phyloP scores from a whole-genome alignment of 1,140 invertebrate genomes.

The Magallana ariakensis region DNA sequence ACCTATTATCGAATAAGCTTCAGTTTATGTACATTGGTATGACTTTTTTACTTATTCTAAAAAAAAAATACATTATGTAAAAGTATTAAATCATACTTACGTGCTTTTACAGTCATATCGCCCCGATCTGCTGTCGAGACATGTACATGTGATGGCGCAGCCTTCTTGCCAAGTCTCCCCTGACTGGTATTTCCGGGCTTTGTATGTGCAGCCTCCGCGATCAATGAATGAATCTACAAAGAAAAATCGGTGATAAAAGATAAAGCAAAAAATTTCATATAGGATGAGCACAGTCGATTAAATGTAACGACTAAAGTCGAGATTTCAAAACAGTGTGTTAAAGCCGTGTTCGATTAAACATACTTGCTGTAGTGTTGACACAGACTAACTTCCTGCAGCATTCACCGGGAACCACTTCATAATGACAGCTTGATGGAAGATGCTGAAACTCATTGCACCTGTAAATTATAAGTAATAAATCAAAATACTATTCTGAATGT shows the following conservation, averaged over 20 bases:
- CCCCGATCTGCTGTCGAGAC: neutral
- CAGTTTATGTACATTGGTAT: too few relatives aligned
- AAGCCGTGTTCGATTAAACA: neutral
- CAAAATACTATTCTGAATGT: too few relatives aligned
- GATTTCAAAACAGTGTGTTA: too few relatives aligned
- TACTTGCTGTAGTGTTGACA: neutral
- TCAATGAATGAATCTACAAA: neutral
- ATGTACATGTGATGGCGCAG: constrained; percentile 33
- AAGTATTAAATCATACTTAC: neutral
- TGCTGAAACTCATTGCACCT: neutral
- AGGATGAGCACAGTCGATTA: too few relatives aligned
- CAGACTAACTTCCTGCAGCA: constrained; percentile 30
- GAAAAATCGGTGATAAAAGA: too few relatives aligned
- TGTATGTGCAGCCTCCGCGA: constrained; percentile 2
- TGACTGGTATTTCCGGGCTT: neutral
- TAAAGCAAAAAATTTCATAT: too few relatives aligned
- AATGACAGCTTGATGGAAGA: constrained; percentile 22
- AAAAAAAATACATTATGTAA: too few relatives aligned
- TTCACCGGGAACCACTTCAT: neutral
- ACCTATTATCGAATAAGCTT: too few relatives aligned
- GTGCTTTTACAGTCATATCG: neutral
- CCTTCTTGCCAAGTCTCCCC: constrained; percentile 38
- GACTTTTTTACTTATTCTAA: too few relatives aligned
- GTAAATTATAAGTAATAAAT: neutral
- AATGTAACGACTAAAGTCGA: too few relatives aligned